These are phyloP conservation scores for Bagarius yarrelli DNA, from an alignment of 2,113 vertebrate species.

Conservation along the genomic window DNA sequence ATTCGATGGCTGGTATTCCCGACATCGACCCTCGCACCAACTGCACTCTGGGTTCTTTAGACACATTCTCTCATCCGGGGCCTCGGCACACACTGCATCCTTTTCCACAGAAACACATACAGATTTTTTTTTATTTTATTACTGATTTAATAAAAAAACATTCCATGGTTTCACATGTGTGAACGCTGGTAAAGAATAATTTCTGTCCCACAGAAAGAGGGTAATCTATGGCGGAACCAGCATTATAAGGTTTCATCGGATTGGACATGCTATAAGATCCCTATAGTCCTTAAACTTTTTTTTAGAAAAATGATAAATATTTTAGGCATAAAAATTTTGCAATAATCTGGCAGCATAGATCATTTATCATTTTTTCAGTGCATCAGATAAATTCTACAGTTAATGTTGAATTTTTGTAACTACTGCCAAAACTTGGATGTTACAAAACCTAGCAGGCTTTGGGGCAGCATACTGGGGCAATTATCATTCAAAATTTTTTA, in stretches of 20 bases:
- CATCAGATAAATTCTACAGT: not conserved
- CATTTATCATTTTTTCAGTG: not conserved
- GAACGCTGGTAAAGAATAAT: not conserved
- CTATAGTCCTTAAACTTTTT: not conserved
- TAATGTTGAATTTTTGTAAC: no score
- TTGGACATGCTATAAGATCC: not conserved
- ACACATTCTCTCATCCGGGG: slow-evolving; percentile 81
- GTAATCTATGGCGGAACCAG: not conserved
- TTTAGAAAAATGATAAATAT: not conserved
- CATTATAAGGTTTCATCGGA: not conserved
- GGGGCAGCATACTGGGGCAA: no score
- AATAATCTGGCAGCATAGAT: not conserved
- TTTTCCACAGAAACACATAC: slow-evolving; percentile 51
- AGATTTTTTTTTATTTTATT: not conserved
- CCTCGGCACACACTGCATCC: slow-evolving; percentile 84
- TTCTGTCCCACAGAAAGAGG: not conserved
- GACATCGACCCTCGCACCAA: slow-evolving; percentile 86
- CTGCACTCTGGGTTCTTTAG: slow-evolving; percentile 87
- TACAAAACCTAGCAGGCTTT: no score
- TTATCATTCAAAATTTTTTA: no score
- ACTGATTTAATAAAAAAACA: not conserved
- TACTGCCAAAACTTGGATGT: no score
- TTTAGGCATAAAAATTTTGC: not conserved
- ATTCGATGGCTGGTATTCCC: slow-evolving; percentile 78
- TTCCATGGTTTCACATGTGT: not conserved